Conservation (phyloP, 2,888 invertebrate species). For the Andrena marginata region DNA sequence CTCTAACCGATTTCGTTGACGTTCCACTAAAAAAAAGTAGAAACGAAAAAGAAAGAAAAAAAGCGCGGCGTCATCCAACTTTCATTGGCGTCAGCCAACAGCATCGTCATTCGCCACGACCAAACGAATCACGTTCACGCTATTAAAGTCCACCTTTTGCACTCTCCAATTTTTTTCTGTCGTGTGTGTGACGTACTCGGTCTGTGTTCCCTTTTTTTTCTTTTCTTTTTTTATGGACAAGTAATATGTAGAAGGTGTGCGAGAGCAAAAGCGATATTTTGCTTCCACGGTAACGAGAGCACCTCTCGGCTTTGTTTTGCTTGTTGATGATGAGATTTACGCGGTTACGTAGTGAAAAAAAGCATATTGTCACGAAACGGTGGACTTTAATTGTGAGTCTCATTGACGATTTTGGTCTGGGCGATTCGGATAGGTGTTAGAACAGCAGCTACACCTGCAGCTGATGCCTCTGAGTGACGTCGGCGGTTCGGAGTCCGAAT, state of each 20-base stretch:
- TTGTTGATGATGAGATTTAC: constrained; percentile 60
- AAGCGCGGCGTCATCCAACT: background rate
- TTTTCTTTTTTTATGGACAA: constrained; percentile 12
- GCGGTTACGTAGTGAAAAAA: constrained; percentile 35
- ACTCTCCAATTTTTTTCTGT: constrained; percentile 31
- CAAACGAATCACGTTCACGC: constrained; percentile 49
- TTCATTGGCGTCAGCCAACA: constrained; percentile 5
- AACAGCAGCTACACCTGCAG: constrained; percentile 82
- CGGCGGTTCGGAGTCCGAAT: constrained; percentile 90
- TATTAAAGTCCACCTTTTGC: constrained; percentile 74
- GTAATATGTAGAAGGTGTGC: constrained; percentile 55
- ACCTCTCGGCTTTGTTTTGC: constrained; percentile 47
- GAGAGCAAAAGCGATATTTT: constrained; percentile 48
- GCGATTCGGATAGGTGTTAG: constrained; percentile 80
- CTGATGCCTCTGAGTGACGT: constrained; percentile 79
- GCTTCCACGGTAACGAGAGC: constrained; percentile 37
- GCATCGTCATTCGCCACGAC: constrained; percentile 39
- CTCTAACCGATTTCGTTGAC: constrained; percentile 66
- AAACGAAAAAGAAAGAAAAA: constrained; percentile 2
- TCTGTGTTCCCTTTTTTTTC: constrained; percentile 49
- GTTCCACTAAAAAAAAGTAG: constrained; percentile 31
- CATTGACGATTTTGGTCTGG: constrained; percentile 82
- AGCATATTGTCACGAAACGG: constrained; percentile 64
- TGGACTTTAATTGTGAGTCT: constrained; percentile 80
- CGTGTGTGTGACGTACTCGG: constrained; percentile 63